Evolutionary conservation across 2,113 vertebrate genomes (phyloP).

Genomic region (Pangasianodon gigas): DNA sequence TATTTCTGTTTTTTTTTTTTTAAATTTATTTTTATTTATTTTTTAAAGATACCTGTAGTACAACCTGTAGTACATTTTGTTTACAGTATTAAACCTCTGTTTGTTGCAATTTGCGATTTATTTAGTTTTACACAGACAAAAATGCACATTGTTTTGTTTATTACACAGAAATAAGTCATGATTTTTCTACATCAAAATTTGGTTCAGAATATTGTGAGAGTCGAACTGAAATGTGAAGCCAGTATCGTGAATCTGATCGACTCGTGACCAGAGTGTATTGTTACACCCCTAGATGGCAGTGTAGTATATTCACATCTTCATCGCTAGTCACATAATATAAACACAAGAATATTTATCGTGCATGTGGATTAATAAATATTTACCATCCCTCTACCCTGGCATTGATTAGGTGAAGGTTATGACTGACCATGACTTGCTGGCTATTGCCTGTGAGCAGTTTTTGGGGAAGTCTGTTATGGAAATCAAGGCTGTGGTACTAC

Average conservation of each 20-base stretch:
- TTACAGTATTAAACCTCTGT: not conserved
- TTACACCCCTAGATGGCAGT: not conserved
- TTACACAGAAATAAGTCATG: not conserved
- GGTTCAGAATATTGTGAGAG: not conserved
- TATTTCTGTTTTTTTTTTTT: no score
- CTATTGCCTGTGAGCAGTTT: constrained; percentile 93
- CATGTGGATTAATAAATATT: not conserved
- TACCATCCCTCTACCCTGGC: not conserved
- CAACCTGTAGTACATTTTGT: not conserved
- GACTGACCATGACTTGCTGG: constrained; percentile 87
- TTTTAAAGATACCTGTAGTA: no score
- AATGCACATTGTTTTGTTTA: not conserved
- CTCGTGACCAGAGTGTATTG: not conserved
- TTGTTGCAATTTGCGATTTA: not conserved
- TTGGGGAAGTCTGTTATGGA: constrained; percentile 87
- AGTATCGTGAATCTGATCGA: not conserved
- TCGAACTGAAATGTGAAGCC: not conserved
- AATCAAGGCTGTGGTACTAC: constrained; percentile 90
- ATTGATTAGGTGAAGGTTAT: constrained; percentile 88
- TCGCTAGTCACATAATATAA: not conserved
- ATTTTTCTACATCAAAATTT: not conserved
- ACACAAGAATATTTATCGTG: not conserved
- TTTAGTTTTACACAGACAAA: not conserved
- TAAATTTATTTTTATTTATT: no score
- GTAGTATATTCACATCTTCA: not conserved